Conservation (phyloP, 2,888 invertebrate genomes). For the Mythimna ferrago region DNA sequence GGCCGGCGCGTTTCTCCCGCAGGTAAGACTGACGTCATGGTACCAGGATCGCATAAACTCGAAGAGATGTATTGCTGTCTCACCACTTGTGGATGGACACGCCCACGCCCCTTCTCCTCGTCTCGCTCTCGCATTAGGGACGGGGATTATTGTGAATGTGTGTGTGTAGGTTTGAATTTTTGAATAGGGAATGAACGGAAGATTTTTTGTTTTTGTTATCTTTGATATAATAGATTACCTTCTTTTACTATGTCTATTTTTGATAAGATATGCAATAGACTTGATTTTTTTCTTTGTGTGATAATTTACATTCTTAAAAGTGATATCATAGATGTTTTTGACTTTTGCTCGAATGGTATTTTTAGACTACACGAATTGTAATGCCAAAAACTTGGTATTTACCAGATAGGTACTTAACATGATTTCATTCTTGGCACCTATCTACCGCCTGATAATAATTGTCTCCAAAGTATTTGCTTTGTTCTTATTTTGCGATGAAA, state of each 20-base stretch:
- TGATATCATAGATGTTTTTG: not conserved
- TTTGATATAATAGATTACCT: not conserved
- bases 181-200: slow-evolving; percentile 54
- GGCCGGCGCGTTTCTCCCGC: slow-evolving; percentile 67
- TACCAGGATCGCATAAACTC: slow-evolving; percentile 80
- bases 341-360: not conserved
- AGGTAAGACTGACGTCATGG: slow-evolving; percentile 76
- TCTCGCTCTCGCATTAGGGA: slow-evolving; percentile 58
- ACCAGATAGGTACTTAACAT: not conserved
- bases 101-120: slow-evolving; percentile 80
- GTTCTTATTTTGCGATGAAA: not conserved
- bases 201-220: slow-evolving; percentile 31
- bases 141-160: slow-evolving; percentile 39
- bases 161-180: slow-evolving; percentile 51
- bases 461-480: not conserved
- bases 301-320: not conserved
- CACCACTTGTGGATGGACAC: slow-evolving; percentile 73
- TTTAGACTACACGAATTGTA: not conserved
- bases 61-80: slow-evolving; percentile 54
- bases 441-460: too few relatives aligned
- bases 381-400: not conserved
- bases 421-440: not conserved
- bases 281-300: not conserved
- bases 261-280: not conserved
- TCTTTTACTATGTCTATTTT: not conserved